Base-by-base conservation (phyloP, 35 echinoderm and acorn worm genomes). In the Ptychodera flava region DNA sequence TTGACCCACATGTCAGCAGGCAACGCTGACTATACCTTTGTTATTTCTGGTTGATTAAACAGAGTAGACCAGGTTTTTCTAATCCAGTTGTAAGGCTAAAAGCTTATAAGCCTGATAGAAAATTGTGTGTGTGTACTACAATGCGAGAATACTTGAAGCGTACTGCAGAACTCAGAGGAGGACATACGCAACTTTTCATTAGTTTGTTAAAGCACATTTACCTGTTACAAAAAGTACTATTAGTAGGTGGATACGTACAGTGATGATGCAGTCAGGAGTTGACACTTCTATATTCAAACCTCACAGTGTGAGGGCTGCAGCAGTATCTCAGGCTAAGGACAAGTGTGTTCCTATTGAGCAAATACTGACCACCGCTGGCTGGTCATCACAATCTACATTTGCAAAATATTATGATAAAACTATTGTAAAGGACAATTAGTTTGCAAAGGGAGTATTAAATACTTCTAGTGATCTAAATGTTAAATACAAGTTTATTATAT, bases 391-490 rank as follows among this genome's bases (percentile, higher is more conserved):
- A 12, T 12, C 45, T 64, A 64, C 45, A 12, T 64, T 64, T 64
- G 45, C 45, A 6, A 64, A 22, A 22, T 64, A 64, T 64, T 64
- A 64, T 64, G 45, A 64, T 64, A 64, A 64, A 64, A 64, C 45
- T 12, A 22, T 64, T 64, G 45, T 64, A 64, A 64, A 22, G 22
- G 45, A 64, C 45, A 64, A 22, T 80, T 29, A 78, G 28, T 91
- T 86, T 86, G 89, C 84, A 79, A 77, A 90, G 53, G 45, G 76
- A 29, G 33, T 91, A 29, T 86, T 91, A n/a, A n/a, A n/a, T n/a
- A n/a, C n/a, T n/a, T n/a, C n/a, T n/a, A n/a, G n/a, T n/a, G n/a
- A n/a, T n/a, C n/a, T n/a, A n/a, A 85, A n/a, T n/a, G n/a, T n/a
- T n/a, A n/a, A n/a, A n/a, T n/a, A n/a, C n/a, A n/a, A n/a, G n/a